These are phyloP conservation scores for Amphipyra berbera DNA, from an alignment of 2,888 invertebrate species.

Conservation along the genomic window DNA sequence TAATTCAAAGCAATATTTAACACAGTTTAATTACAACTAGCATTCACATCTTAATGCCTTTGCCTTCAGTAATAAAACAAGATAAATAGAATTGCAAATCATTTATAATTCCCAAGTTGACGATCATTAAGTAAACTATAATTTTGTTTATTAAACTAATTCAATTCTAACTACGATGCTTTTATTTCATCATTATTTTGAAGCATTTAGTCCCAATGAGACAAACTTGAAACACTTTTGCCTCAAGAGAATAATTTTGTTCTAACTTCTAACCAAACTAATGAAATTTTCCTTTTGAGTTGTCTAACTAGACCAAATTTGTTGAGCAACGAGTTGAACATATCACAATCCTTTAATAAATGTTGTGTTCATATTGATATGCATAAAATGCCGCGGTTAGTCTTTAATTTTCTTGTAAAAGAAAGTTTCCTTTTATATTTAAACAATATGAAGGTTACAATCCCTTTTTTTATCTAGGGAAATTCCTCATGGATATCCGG, in stretches of 20 bases:
- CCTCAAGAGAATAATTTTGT: slow-evolving; percentile 37
- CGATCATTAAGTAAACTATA: slow-evolving; percentile 19
- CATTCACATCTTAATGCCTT: slow-evolving; percentile 26
- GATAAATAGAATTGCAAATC: slow-evolving; percentile 38
- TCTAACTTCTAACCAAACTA: slow-evolving; percentile 24
- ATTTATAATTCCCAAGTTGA: slow-evolving; percentile 35
- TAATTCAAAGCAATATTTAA: slow-evolving; percentile 21
- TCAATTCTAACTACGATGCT: slow-evolving; percentile 25
- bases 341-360: slow-evolving; percentile 23
- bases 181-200: slow-evolving; percentile 33
- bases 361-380: slow-evolving; percentile 21
- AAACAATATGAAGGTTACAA: slow-evolving; percentile 19
- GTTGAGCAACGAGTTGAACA: slow-evolving; percentile 6
- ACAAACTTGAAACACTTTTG: slow-evolving; percentile 24
- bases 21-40: slow-evolving; percentile 27
- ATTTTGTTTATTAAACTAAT: slow-evolving; percentile 40
- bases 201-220: slow-evolving; percentile 26
- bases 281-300: slow-evolving; percentile 41
- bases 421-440: slow-evolving; percentile 39
- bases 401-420: slow-evolving; percentile 19
- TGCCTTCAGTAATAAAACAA: slow-evolving; percentile 28
- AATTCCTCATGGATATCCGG: no score
- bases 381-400: slow-evolving; percentile 29
- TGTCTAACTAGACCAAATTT: slow-evolving; percentile 19
- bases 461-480: no score